Evolutionary conservation across 2,113 vertebrate genomes (phyloP).

Genomic region (Hassar affinis): DNA sequence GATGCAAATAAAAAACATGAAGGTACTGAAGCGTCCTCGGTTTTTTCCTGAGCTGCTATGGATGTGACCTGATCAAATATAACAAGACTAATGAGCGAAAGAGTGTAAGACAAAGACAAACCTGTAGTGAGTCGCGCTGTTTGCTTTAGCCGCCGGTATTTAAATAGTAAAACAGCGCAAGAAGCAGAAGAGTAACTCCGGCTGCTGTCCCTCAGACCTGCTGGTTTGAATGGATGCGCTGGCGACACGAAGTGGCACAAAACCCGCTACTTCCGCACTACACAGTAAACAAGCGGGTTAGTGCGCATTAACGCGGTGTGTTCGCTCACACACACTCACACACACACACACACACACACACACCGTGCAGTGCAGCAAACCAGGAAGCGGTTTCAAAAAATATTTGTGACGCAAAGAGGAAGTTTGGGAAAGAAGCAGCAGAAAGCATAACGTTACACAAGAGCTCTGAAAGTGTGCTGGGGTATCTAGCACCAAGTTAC

Average conservation of each 20-base stretch:
- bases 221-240: not conserved
- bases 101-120: not conserved
- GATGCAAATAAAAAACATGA: too few species aligned
- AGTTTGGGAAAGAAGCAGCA: not conserved
- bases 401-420: constrained; percentile 7
- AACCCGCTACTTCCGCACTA: not conserved
- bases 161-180: not conserved
- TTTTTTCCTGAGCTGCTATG: not conserved
- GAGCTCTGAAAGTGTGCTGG: too few species aligned
- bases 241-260: not conserved
- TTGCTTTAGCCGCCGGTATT: not conserved
- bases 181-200: not conserved
- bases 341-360: constrained; percentile 11
- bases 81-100: not conserved
- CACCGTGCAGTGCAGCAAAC: not conserved
- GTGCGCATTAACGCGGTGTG: not conserved
- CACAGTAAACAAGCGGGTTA: not conserved
- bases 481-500: too few species aligned
- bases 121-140: not conserved
- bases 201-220: not conserved
- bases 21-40: not conserved
- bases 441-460: not conserved
- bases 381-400: constrained; percentile 47
- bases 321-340: not conserved
- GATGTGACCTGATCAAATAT: too few species aligned